phyloP scores from a whole-genome alignment of 92 coral and sea anemone genomes.

The Porites rus region DNA sequence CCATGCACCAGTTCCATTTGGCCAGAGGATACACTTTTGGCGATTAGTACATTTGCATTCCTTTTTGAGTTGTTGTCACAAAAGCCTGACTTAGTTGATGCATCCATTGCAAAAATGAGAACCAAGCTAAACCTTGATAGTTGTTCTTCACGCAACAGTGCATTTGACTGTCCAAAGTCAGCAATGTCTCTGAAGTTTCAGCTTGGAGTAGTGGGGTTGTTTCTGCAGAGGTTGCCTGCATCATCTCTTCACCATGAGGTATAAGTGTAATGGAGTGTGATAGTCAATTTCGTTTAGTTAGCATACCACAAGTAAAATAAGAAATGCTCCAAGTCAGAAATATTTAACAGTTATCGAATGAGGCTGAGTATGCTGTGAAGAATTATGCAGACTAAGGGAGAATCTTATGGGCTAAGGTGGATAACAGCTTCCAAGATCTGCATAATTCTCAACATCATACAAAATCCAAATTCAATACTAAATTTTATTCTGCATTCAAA shows the following conservation, averaged over 20 bases:
- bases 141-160: constrained; percentile 1
- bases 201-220: constrained; percentile 75
- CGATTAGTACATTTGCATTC: constrained; percentile 61
- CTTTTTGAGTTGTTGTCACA: constrained; percentile 50
- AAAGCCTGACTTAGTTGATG: constrained; percentile 21
- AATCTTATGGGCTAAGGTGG: no score
- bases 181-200: constrained; percentile 69
- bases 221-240: constrained; percentile 69
- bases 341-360: no score
- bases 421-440: no score
- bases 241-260: constrained; percentile 77
- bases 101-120: constrained; percentile 33
- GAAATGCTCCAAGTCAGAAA: no score
- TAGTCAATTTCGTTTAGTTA: not conserved
- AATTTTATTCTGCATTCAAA: no score
- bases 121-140: constrained; percentile 15
- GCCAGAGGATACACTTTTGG: constrained; percentile 64
- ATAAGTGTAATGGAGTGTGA: not conserved
- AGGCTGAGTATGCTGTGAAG: no score
- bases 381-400: no score
- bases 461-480: no score
- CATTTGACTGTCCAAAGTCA: constrained; percentile 35
- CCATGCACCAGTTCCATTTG: constrained; percentile 28
- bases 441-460: no score
- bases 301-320: no score